Evolutionary conservation across 2,113 vertebrate genomes (phyloP), one percentile per base, ranked within the genome.

Genomic region (Camelus bactrianus): DNA sequence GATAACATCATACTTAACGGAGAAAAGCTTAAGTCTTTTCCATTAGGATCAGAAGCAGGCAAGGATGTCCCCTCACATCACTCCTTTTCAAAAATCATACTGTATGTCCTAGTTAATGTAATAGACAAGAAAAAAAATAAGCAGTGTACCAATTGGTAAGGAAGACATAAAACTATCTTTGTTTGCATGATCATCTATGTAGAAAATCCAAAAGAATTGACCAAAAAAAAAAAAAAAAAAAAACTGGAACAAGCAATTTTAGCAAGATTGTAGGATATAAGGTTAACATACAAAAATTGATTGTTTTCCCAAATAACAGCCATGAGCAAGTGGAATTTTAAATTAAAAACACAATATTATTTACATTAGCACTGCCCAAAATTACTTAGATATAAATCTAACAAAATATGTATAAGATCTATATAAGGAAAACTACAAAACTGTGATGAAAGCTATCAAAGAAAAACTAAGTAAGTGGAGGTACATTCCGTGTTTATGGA

Each of bases 111-210:
- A 83, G 15, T 60, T 90, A 58, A 24, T 67, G 17, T 8, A 82
- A 22, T 54, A 83, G 16, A 83, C 30, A 94, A 69, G 79, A 67
- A 58, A 69, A 90, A n/a, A 62, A 60, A 75, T 20, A 62, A 82
- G 42, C 62, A 1, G 38, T 75, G 70, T 20, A 50, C 10, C 30
- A 24, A 8, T 1, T 79, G n/a, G 28, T 26, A 73, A 83, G 79
- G 79, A 85, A 79, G n/a, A 95, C 56, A 91, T 54, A 60, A 89
- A 50, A 72, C 60, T 90, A 22, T 54, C 15, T 46, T 86, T 62
- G n/a, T 85, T 91, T 79, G 56, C 20, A 70, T 42, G 70, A 77
- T 70, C 28, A 22, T 50, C 10, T 76, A 84, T 6, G 11, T 50
- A 58, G 58, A 76, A 94, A 94, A 89, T 75, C 62, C 9, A 2